phyloP scores from a whole-genome alignment of 1,140 invertebrate species.

The Manduca sexta region DNA sequence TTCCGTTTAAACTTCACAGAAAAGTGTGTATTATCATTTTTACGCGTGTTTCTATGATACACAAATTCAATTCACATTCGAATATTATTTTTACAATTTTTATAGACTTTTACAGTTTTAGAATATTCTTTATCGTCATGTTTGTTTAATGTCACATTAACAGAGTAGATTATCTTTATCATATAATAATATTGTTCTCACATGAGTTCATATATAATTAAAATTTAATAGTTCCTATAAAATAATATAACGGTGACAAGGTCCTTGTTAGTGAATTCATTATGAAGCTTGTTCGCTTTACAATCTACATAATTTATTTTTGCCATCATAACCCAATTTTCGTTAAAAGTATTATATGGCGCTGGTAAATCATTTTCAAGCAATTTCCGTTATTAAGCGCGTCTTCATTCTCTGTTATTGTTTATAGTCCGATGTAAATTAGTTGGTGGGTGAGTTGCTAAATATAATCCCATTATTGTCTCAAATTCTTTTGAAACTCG shows the following conservation, averaged over 20 bases:
- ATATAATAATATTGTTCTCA: too few species aligned
- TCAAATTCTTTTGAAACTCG: slow-evolving; percentile 7
- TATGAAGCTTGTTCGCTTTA: not conserved
- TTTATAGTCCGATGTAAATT: slow-evolving; percentile 40
- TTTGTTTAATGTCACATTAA: too few species aligned
- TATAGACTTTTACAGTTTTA: too few species aligned
- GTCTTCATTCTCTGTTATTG: slow-evolving; percentile 38
- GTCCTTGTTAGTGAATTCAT: not conserved
- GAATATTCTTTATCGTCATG: too few species aligned
- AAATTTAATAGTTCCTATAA: too few species aligned
- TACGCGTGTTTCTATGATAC: not conserved
- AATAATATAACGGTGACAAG: not conserved
- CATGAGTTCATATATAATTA: too few species aligned
- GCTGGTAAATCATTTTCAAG: slow-evolving; percentile 32
- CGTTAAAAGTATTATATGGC: slow-evolving; percentile 21
- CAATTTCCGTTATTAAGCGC: slow-evolving; percentile 36
- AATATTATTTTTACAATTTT: too few species aligned
- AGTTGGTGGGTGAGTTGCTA: slow-evolving; percentile 23
- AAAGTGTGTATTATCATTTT: not conserved
- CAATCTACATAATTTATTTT: not conserved
- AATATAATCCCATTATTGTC: slow-evolving; percentile 38
- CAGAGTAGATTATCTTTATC: too few species aligned
- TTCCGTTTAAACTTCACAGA: slow-evolving; percentile 15
- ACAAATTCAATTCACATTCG: too few species aligned
- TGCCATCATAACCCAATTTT: slow-evolving; percentile 24